Evolutionary conservation across 2,888 invertebrate species (phyloP).

Genomic region (Onchidella celtica): DNA sequence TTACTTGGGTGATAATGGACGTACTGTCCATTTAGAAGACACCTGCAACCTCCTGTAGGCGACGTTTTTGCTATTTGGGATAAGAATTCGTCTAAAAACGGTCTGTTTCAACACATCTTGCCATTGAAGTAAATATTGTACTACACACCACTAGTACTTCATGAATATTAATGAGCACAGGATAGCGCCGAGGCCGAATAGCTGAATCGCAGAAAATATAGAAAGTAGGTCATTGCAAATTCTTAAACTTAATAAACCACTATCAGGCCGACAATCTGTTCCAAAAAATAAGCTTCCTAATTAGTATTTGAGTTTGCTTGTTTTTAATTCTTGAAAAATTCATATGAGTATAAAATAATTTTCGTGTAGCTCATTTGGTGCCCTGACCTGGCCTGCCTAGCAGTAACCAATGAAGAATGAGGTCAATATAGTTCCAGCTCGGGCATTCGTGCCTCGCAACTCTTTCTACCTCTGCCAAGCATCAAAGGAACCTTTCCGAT

Average conservation of each 20-base stretch:
- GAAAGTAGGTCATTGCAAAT: neutral
- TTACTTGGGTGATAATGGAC: conserved; percentile 99
- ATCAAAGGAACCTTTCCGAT: too few relatives aligned
- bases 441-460: neutral
- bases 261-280: neutral
- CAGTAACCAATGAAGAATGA: conserved; percentile 23
- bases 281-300: too few relatives aligned
- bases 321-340: neutral
- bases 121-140: conserved; percentile 63
- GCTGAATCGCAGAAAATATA: conserved; percentile 53
- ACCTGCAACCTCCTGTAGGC: conserved; percentile 58
- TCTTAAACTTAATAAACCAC: neutral
- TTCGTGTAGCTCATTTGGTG: conserved; percentile 10
- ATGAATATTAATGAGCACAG: conserved; percentile 70
- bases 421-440: conserved; percentile 3
- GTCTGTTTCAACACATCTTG: conserved; percentile 52
- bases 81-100: conserved; percentile 52
- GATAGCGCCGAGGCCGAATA: conserved; percentile 43
- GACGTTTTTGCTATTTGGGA: conserved; percentile 57
- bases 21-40: conserved; percentile 89
- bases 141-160: conserved; percentile 61
- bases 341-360: neutral
- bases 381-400: conserved; percentile 1
- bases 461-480: too few relatives aligned
- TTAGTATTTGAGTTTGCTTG: neutral